Evolutionary conservation across 2,113 vertebrate species (phyloP).

Genomic region (Irena cyanogastra): DNA sequence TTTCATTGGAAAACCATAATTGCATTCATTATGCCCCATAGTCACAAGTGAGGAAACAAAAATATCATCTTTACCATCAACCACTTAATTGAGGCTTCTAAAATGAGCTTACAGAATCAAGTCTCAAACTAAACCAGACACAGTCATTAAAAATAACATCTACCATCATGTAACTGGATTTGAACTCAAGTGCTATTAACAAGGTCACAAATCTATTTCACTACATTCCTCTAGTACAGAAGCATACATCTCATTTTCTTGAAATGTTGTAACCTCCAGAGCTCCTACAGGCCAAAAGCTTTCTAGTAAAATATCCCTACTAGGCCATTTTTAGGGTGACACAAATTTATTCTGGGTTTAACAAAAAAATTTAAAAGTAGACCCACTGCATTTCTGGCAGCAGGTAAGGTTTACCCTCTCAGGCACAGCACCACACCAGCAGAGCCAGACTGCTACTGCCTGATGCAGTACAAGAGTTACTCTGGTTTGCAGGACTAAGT

Average conservation of each 20-base stretch:
- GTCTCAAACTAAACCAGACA: neutral
- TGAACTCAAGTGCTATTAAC: neutral
- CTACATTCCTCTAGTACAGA: neutral
- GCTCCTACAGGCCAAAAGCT: neutral
- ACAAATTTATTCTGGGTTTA: neutral
- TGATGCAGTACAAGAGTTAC: neutral
- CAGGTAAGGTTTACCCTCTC: neutral
- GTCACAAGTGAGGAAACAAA: neutral
- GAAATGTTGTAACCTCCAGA: neutral
- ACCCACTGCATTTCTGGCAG: neutral
- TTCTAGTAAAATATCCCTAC: neutral
- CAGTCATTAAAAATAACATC: neutral
- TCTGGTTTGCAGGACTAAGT: neutral
- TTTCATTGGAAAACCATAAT: neutral
- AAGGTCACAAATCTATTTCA: neutral
- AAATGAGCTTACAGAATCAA: neutral
- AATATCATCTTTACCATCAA: neutral
- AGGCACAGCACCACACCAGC: neutral
- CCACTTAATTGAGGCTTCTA: neutral
- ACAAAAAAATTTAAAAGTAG: neutral
- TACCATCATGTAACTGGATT: neutral
- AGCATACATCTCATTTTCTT: neutral
- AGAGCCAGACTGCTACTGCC: neutral
- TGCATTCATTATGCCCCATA: neutral
- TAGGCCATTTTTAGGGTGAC: accelerated